phyloP scores from a whole-genome alignment of 2,797 vertebrate species.

The Thalassophryne amazonica region DNA sequence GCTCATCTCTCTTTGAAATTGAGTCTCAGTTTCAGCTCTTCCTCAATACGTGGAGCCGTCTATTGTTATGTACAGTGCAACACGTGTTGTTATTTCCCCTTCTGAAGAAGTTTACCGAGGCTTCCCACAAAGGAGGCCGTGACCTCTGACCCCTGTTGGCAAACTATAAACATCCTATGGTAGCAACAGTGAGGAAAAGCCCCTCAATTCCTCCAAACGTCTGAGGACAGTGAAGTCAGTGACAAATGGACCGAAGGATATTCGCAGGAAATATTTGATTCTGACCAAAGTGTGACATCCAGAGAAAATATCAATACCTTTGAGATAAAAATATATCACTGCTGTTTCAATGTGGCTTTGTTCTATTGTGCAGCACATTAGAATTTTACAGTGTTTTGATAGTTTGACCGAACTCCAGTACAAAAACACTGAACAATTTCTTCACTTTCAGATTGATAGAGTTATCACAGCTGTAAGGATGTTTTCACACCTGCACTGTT shows the following conservation, averaged over 20 bases:
- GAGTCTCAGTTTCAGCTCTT: slow-evolving; percentile 22
- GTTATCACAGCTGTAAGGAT: no score
- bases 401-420: no score
- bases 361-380: no score
- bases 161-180: slow-evolving; percentile 53
- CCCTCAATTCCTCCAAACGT: slow-evolving; percentile 8
- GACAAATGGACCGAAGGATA: neutral
- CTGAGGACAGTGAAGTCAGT: neutral
- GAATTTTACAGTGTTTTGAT: no score
- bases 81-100: slow-evolving; percentile 76
- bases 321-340: no score
- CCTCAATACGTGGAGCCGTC: slow-evolving; percentile 31
- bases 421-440: no score
- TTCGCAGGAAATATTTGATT: no score
- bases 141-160: slow-evolving; percentile 40
- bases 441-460: no score
- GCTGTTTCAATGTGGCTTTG: no score
- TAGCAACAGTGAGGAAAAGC: slow-evolving; percentile 26
- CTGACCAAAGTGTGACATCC: no score
- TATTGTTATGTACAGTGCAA: slow-evolving; percentile 66
- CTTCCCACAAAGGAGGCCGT: slow-evolving; percentile 31
- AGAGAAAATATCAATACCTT: no score
- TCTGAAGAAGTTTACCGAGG: slow-evolving; percentile 40
- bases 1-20: slow-evolving; percentile 9
- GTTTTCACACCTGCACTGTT: no score